A percentile compares a stretch with the other conserved stretches of the same genome.
Conservation (phyloP, 2,113 vertebrate genomes). For the Laticauda laticaudata region DNA sequence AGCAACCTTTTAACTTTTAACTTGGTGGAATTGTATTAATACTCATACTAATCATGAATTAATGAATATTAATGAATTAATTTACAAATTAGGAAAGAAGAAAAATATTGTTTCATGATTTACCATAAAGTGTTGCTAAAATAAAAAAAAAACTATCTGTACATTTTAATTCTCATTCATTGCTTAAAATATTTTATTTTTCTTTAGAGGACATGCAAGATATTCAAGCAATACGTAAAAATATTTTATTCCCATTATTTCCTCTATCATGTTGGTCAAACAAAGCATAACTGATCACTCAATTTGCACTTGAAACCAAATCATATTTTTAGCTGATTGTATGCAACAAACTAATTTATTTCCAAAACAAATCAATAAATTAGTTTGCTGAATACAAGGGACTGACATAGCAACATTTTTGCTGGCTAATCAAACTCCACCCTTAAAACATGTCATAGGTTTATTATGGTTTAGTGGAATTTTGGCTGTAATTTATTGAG, state of each 20-base stretch:
- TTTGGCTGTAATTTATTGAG: not conserved
- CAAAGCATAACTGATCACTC: conserved; percentile 1
- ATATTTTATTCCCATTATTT: not conserved
- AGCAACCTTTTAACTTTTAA: not conserved
- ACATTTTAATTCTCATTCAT: not conserved
- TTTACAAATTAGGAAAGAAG: not conserved
- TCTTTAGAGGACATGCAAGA: not conserved
- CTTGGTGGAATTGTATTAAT: not conserved
- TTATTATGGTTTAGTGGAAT: conserved; percentile 4
- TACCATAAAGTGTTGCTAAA: not conserved
- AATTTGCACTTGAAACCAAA: not conserved
- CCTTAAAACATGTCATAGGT: not conserved
- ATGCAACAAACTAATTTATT: not conserved
- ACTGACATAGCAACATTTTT: not conserved
- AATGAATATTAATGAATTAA: not conserved
- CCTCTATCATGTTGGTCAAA: not conserved
- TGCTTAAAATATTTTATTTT: not conserved
- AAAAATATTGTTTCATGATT: not conserved
- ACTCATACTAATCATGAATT: not conserved
- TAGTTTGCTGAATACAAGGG: not conserved
- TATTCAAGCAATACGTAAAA: conserved; percentile 1
- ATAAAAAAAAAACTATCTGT: not conserved
- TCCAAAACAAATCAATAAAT: not conserved
- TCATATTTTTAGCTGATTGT: not conserved
- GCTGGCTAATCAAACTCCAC: conserved; percentile 11